Evolutionary conservation across 2,113 vertebrate genomes (phyloP).

Genomic region (Anoplopoma fimbria): DNA sequence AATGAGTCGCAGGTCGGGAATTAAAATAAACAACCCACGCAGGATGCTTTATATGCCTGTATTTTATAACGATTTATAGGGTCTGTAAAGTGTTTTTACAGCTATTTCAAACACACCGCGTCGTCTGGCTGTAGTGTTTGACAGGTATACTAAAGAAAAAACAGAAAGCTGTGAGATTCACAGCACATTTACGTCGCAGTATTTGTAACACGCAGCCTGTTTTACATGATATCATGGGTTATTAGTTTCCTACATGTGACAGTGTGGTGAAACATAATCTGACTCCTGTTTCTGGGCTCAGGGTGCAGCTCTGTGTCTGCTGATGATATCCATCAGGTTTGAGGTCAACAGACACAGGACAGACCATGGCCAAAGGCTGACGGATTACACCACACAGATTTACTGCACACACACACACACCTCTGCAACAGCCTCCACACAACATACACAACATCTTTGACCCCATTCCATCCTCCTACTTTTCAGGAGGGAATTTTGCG

Average conservation of each 20-base stretch:
- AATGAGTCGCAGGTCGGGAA: constrained; percentile 55
- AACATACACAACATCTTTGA: background rate
- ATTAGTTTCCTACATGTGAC: constrained; percentile 1
- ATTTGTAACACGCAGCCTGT: constrained; percentile 40
- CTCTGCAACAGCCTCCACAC: background rate
- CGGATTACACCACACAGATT: constrained; percentile 47
- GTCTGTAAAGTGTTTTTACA: constrained; percentile 37
- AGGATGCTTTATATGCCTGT: constrained; percentile 50
- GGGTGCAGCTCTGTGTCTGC: constrained; percentile 35
- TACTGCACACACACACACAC: constrained; percentile 30
- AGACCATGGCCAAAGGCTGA: constrained; percentile 54
- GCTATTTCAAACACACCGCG: constrained; percentile 11
- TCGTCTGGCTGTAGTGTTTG: constrained; percentile 39
- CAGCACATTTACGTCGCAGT: constrained; percentile 20
- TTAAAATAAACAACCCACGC: constrained; percentile 74
- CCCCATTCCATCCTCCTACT: background rate
- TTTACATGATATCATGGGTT: constrained; percentile 33
- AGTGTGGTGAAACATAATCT: constrained; percentile 24
- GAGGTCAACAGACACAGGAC: constrained; percentile 64
- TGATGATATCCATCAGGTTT: constrained; percentile 44
- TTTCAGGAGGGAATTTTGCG: constrained; percentile 14
- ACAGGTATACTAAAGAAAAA: constrained; percentile 29
- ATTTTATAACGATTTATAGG: constrained; percentile 37
- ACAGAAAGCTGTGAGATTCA: constrained; percentile 25
- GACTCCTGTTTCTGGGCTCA: constrained; percentile 9